phyloP scores from a whole-genome alignment of 2,888 invertebrate species.

The Caenorhabditis angaria region DNA sequence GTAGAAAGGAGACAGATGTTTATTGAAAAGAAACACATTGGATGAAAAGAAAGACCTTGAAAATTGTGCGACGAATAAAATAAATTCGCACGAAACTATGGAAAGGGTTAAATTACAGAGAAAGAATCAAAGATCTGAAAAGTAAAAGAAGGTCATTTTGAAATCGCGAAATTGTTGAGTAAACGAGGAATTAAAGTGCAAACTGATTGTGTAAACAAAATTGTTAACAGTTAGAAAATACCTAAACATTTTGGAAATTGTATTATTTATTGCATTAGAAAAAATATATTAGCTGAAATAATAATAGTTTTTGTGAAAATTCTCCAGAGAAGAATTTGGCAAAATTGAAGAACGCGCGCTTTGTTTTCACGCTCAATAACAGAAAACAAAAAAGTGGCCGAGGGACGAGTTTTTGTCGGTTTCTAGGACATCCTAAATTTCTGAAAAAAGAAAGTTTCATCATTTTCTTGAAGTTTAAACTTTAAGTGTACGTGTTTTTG shows the following conservation, averaged over 20 bases:
- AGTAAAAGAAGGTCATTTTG: conserved; percentile 13
- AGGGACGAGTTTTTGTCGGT: neutral
- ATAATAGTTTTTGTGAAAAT: too few species aligned
- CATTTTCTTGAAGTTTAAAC: neutral
- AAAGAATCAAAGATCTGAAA: conserved; percentile 9
- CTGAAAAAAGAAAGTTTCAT: neutral
- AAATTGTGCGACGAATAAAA: conserved; percentile 15
- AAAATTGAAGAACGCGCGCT: too few species aligned
- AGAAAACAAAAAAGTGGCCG: conserved; percentile 11
- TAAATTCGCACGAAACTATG: conserved; percentile 16
- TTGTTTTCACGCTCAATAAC: neutral
- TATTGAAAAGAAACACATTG: neutral
- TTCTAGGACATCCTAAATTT: conserved; percentile 13
- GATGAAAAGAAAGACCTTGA: conserved; percentile 11
- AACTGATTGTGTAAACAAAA: too few species aligned
- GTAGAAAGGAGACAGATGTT: neutral
- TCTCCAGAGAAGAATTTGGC: too few species aligned
- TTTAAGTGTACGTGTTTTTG: neutral
- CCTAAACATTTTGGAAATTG: too few species aligned
- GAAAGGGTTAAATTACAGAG: conserved; percentile 11
- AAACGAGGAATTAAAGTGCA: too few species aligned
- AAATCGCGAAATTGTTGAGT: conserved; percentile 5
- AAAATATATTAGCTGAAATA: too few species aligned
- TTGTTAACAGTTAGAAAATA: too few species aligned
- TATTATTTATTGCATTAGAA: too few species aligned